A percentile compares a stretch with the other conserved stretches of the same genome.
phyloP scores from a whole-genome alignment of 2,888 invertebrate genomes.

The Parnassius mnemosyne region DNA sequence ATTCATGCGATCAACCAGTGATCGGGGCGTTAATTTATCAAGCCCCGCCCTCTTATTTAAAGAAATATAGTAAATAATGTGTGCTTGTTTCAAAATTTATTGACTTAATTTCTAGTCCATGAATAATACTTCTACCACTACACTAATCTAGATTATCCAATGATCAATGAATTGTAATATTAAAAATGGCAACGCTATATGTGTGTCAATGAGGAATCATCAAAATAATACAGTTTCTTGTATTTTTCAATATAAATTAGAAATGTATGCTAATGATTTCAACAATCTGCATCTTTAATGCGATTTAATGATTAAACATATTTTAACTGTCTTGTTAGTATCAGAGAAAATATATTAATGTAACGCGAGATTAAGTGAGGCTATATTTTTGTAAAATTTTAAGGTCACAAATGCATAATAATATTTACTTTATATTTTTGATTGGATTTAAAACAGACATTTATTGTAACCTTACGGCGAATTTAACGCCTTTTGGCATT shows the following conservation, averaged over 20 bases:
- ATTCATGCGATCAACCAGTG: not conserved
- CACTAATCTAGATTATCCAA: constrained; percentile 9
- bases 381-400: too few relatives aligned
- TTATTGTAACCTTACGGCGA: too few relatives aligned
- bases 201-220: not conserved
- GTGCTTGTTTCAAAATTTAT: not conserved
- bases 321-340: too few relatives aligned
- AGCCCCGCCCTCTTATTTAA: constrained; percentile 9
- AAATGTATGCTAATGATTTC: constrained; percentile 13
- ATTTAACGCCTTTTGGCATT: too few relatives aligned
- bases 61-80: not conserved
- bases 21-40: constrained; percentile 9
- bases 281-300: too few relatives aligned
- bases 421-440: too few relatives aligned
- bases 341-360: too few relatives aligned
- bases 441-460: too few relatives aligned
- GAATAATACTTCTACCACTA: not conserved
- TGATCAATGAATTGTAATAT: constrained; percentile 5
- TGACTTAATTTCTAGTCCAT: not conserved
- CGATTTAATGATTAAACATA: too few relatives aligned
- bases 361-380: too few relatives aligned
- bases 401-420: too few relatives aligned
- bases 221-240: constrained; percentile 1
- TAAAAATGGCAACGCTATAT: not conserved
- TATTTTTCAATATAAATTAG: constrained; percentile 11